A percentile compares a stretch with the other conserved stretches of the same genome.
Evolutionary conservation across 2,888 invertebrate species (phyloP).

Genomic region (Cryptophagus acutangulus): DNA sequence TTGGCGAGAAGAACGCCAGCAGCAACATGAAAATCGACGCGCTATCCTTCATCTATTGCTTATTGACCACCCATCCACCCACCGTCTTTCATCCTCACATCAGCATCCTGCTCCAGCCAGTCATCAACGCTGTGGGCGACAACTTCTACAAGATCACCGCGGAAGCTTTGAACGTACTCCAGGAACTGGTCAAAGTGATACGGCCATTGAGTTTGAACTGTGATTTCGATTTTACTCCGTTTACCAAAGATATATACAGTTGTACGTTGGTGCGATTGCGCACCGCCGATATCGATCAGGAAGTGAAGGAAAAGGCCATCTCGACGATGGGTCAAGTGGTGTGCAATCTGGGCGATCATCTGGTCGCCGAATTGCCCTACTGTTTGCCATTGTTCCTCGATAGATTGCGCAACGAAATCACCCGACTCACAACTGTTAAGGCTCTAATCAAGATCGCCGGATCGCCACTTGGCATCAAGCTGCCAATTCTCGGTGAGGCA

Average conservation of each 20-base stretch:
- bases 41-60: conserved; percentile 81
- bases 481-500: conserved; percentile 62
- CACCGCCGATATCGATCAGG: conserved; percentile 97
- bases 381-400: conserved; percentile 95
- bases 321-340: conserved; percentile 95
- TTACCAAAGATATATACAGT: conserved; percentile 74
- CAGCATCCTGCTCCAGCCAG: conserved; percentile 72
- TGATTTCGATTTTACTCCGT: conserved; percentile 68
- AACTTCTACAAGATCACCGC: conserved; percentile 98
- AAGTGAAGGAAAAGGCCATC: conserved; percentile 97
- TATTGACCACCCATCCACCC: conserved; percentile 74
- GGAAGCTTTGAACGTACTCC: conserved; percentile 88
- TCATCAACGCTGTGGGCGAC: conserved; percentile 87
- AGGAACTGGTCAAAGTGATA: conserved; percentile 91
- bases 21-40: conserved; percentile 99
- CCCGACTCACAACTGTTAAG: conserved; percentile 92
- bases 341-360: conserved; percentile 83
- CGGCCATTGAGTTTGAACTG: conserved; percentile 66
- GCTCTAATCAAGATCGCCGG: conserved; percentile 91
- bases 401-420: conserved; percentile 93
- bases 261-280: conserved; percentile 81
- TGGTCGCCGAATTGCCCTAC: conserved; percentile 71
- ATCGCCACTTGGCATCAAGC: conserved; percentile 64
- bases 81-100: conserved; percentile 78
- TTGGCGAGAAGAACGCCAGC: conserved; percentile 88